Conservation (phyloP, 2,113 vertebrate species). For the Microcebus murinus region DNA sequence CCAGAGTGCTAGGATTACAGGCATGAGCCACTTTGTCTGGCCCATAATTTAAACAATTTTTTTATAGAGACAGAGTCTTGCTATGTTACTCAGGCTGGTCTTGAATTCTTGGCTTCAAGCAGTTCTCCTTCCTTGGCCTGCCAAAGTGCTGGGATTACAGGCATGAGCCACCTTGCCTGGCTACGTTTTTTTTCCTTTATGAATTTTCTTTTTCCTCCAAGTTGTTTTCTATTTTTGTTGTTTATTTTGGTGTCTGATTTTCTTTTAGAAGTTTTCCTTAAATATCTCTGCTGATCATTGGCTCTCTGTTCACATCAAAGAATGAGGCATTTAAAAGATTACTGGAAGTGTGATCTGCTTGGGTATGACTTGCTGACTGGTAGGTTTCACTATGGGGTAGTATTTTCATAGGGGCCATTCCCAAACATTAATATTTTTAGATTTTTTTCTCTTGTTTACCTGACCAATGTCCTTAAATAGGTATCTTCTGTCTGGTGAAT, state of each 20-base stretch:
- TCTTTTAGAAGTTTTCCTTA: conserved; percentile 15
- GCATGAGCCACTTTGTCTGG: too few species aligned
- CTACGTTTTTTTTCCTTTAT: not conserved
- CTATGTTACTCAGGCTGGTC: too few species aligned
- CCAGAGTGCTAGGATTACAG: not conserved
- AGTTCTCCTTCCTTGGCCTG: too few species aligned
- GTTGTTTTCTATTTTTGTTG: not conserved
- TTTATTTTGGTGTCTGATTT: not conserved
- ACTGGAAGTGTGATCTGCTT: not conserved
- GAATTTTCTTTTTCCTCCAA: not conserved
- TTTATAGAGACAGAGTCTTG: too few species aligned
- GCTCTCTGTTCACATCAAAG: not conserved
- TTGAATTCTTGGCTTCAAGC: too few species aligned
- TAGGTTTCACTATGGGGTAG: not conserved
- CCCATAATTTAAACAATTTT: too few species aligned
- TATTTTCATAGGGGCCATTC: not conserved
- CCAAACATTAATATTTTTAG: not conserved
- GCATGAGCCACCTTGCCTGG: too few species aligned
- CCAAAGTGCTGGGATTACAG: too few species aligned
- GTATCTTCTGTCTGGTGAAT: not conserved
- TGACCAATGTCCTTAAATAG: not conserved
- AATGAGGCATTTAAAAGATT: not conserved
- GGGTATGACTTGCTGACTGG: not conserved
- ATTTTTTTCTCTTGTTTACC: not conserved
- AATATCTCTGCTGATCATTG: not conserved